Evolutionary conservation across 1,140 invertebrate species (phyloP).

Genomic region (Coelopa frigida): DNA sequence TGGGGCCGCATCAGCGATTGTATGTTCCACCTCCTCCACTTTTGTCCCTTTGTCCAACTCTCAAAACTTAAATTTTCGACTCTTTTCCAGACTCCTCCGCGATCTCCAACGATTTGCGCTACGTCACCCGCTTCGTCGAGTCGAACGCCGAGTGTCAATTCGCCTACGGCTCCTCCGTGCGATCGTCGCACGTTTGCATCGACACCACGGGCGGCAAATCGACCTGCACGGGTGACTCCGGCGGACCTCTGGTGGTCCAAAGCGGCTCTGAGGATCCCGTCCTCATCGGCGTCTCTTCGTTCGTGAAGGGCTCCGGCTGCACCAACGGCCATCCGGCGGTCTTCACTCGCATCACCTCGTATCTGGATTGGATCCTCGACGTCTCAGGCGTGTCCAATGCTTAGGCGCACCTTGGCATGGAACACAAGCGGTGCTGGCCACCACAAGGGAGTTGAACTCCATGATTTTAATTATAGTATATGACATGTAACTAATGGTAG

Average conservation of each 20-base stretch:
- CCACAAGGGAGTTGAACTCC: no score
- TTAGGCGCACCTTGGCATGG: no score
- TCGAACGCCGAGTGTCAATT: conserved; percentile 24
- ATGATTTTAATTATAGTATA: no score
- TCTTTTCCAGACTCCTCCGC: conserved; percentile 17
- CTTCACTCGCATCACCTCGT: conserved; percentile 49
- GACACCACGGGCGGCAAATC: conserved; percentile 21
- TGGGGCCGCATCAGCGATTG: conserved; percentile 38
- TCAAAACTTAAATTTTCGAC: conserved; percentile 22
- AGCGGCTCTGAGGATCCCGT: conserved; percentile 14
- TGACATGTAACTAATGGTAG: no score
- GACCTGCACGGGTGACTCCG: conserved; percentile 47
- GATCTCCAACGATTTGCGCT: conserved; percentile 28
- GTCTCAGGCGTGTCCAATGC: conserved; percentile 22
- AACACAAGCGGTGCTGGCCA: no score
- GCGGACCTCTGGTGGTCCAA: conserved; percentile 44
- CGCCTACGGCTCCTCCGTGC: conserved; percentile 45
- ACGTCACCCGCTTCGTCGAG: conserved; percentile 43
- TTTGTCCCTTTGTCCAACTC: conserved; percentile 20
- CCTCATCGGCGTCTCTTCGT: conserved; percentile 50
- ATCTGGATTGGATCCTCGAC: conserved; percentile 48
- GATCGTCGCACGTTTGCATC: conserved; percentile 28
- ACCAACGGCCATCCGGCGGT: conserved; percentile 46
- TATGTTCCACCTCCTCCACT: conserved; percentile 21
- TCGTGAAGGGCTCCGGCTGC: conserved; percentile 49